phyloP scores from a whole-genome alignment of 2,797 vertebrate genomes.

The Coreius guichenoti region DNA sequence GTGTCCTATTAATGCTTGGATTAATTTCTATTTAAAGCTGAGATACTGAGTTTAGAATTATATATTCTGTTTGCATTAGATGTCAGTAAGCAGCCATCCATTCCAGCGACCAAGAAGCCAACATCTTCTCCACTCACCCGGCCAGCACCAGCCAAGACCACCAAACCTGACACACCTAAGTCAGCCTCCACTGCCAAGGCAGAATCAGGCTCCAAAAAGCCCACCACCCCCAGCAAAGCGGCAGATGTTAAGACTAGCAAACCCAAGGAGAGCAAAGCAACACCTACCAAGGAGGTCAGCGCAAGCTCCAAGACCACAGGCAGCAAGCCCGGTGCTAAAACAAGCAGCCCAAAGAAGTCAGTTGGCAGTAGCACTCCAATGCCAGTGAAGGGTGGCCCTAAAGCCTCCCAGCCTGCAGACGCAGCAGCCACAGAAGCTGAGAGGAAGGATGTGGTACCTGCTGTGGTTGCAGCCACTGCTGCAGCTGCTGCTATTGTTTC shows the following conservation, averaged over 20 bases:
- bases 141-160: constrained; percentile 68
- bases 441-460: constrained; percentile 57
- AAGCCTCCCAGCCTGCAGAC: constrained; percentile 60
- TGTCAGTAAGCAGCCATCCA: constrained; percentile 72
- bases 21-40: constrained; percentile 43
- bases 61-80: constrained; percentile 64
- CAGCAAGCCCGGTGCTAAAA: constrained; percentile 71
- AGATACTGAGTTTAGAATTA: background rate
- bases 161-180: constrained; percentile 78
- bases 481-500: constrained; percentile 6
- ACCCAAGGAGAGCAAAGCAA: constrained; percentile 71
- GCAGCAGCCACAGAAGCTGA: constrained; percentile 54
- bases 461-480: constrained; percentile 52
- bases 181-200: constrained; percentile 64
- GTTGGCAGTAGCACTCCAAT: constrained; percentile 81
- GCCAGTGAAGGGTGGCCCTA: constrained; percentile 78
- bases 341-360: constrained; percentile 76
- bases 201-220: constrained; percentile 72
- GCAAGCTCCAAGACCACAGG: constrained; percentile 64
- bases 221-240: constrained; percentile 63
- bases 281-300: constrained; percentile 67
- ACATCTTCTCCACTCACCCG: constrained; percentile 72
- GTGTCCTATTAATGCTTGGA: background rate
- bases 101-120: constrained; percentile 74
- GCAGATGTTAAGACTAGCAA: constrained; percentile 73